phyloP scores from a whole-genome alignment of 2,113 vertebrate species.

The Sapajus apella region DNA sequence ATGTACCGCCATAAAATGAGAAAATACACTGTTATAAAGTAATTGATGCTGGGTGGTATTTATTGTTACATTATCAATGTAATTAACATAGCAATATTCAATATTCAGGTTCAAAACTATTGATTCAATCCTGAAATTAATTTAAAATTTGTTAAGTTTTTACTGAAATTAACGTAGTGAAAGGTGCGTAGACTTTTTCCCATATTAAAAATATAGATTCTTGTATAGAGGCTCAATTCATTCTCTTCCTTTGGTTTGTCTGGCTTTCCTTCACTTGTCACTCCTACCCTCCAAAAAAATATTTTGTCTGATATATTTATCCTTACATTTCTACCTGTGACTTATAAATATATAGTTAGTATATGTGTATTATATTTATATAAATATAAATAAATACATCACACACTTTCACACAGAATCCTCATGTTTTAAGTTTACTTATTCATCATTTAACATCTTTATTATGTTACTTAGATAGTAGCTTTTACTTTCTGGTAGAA shows the following conservation, averaged over 20 bases:
- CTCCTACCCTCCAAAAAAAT: background rate
- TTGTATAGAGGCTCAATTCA: background rate
- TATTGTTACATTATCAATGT: background rate
- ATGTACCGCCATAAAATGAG: too few relatives aligned
- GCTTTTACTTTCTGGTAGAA: background rate
- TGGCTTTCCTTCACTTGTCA: background rate
- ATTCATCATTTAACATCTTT: background rate
- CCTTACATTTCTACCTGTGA: background rate
- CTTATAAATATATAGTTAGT: background rate
- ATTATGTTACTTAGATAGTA: background rate
- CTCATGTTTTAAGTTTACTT: background rate
- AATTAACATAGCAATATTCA: background rate
- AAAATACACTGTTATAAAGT: background rate
- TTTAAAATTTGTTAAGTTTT: background rate
- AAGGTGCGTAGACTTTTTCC: background rate
- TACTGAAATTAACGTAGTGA: background rate
- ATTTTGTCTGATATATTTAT: background rate
- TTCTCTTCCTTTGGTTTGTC: background rate
- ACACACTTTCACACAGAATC: background rate
- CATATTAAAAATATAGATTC: background rate
- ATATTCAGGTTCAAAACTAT: background rate
- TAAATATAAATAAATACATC: background rate
- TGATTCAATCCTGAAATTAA: background rate
- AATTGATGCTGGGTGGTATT: background rate
- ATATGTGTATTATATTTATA: background rate